phyloP scores from a whole-genome alignment of 2,113 vertebrate genomes.

The Corythaixoides concolor region DNA sequence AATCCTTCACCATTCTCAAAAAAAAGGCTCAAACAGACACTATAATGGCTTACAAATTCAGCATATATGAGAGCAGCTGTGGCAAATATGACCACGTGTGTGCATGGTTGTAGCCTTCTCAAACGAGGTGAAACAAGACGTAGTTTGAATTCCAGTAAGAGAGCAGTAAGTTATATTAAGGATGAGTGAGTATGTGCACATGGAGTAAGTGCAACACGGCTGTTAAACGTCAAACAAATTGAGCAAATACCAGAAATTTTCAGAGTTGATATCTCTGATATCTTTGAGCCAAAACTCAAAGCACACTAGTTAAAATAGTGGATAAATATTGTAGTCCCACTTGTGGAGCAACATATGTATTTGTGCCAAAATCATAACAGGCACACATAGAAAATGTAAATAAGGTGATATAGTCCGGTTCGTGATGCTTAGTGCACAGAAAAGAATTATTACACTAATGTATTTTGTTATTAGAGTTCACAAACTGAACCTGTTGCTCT shows the following conservation, averaged over 20 bases:
- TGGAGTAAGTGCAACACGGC: neutral
- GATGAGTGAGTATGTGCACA: neutral
- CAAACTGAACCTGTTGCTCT: neutral
- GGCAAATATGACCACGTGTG: neutral
- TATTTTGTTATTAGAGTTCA: neutral
- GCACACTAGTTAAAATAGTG: neutral
- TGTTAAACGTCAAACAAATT: neutral
- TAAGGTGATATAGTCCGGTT: neutral
- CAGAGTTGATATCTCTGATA: neutral
- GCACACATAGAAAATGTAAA: neutral
- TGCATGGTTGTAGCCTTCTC: neutral
- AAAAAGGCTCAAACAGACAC: neutral
- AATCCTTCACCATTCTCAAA: neutral
- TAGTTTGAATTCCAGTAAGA: neutral
- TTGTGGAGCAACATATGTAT: neutral
- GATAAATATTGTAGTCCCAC: neutral
- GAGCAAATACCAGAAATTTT: neutral
- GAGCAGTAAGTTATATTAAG: neutral
- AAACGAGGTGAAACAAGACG: neutral
- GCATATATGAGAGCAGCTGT: neutral
- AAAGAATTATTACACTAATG: neutral
- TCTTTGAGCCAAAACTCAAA: neutral
- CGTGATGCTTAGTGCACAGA: neutral
- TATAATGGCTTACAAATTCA: neutral
- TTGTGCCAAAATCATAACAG: neutral